Evolutionary conservation across 2,113 vertebrate genomes (phyloP), one percentile per base, ranked within the genome.

Genomic region (Corythoichthys intestinalis): DNA sequence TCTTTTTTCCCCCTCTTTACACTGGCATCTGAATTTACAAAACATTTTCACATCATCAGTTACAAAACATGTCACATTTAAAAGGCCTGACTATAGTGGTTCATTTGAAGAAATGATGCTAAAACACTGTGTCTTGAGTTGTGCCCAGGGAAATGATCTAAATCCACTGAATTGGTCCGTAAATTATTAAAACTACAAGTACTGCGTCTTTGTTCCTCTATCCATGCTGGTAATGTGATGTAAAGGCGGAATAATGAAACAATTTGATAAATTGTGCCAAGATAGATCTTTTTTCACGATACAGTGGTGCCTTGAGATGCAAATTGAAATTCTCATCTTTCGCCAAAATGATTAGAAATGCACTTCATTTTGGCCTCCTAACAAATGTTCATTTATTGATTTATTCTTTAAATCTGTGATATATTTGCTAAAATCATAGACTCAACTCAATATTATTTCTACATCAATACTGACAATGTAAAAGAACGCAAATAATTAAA

Each of bases 21-120:
- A 92, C 82, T 91, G 90, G 90, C 89, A 91, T 87, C 87, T 87
- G 85, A 89, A 88, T 90, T 90, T 91, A 92, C 86, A 91, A 92
- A 92, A 88, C 79, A 83, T 75, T 50, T 69, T 90, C 81, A 89
- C 87, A 89, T 76, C 62, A 3, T 39, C 58, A 17, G 78, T 84
- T 86, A 88, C 82, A 90, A 83, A 82, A 89, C 82, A 85, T 81
- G 73, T 86, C 83, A 87, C 82, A 71, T 76, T 81, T 69, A 75
- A 72, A 69, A 74, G 77, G 82, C 80, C 84, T 76, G 73, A 75
- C 80, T 77, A 71, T 44, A 85, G 87, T 87, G 84, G 84, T 85
- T 84, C 48, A 65, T 71, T 73, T 72, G 65, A 70, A 79, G 73
- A 79, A 68, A 78, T 66, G 66, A 72, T 28, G 20, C 20, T 28